These are phyloP conservation scores for Stegophylla sp. DNA, from an alignment of 2,888 invertebrate genomes.

Conservation along the genomic window DNA sequence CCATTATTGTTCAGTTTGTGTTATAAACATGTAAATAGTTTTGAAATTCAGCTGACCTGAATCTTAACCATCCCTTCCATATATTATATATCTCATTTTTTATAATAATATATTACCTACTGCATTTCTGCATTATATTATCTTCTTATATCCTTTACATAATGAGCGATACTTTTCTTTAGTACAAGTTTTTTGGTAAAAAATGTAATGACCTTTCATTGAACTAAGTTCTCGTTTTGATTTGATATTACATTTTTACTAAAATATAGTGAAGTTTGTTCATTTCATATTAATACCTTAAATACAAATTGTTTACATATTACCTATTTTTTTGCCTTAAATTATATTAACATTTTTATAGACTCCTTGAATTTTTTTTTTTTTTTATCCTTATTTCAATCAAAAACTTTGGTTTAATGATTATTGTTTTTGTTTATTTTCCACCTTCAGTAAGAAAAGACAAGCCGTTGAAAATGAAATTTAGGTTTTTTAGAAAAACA, in stretches of 20 bases:
- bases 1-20: constrained; percentile 42
- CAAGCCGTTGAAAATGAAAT: constrained; percentile 92
- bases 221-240: not conserved
- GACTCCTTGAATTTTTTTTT: not conserved
- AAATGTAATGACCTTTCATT: not conserved
- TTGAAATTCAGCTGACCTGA: constrained; percentile 50
- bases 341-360: constrained; percentile 28
- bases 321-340: not conserved
- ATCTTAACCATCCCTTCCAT: constrained; percentile 29
- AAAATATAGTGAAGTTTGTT: constrained; percentile 12
- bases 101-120: not conserved
- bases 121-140: constrained; percentile 13
- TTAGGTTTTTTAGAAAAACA: constrained; percentile 83
- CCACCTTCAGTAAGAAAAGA: constrained; percentile 83
- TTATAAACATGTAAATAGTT: constrained; percentile 37
- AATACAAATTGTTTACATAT: constrained; percentile 2
- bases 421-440: constrained; percentile 54
- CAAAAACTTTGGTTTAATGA: constrained; percentile 50
- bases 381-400: constrained; percentile 18
- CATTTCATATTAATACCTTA: constrained; percentile 26
- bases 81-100: not conserved
- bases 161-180: constrained; percentile 45
- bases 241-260: not conserved
- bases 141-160: constrained; percentile 25
- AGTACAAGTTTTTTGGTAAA: constrained; percentile 53